A percentile compares a stretch with the other conserved stretches of the same genome.
Evolutionary conservation across 2,113 vertebrate species (phyloP).

Genomic region (Notechis scutatus): DNA sequence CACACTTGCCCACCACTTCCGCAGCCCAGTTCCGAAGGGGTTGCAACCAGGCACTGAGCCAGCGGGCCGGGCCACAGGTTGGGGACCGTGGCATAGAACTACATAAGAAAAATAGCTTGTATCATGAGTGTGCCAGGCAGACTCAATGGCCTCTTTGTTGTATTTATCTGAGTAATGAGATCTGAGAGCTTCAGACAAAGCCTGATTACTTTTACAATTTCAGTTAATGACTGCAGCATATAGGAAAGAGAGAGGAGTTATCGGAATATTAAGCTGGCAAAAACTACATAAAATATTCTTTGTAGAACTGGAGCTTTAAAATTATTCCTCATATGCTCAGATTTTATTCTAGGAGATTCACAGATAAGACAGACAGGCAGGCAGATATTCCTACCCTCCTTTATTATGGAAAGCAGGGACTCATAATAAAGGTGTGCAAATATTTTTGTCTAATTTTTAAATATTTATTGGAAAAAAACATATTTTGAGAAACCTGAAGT

Average conservation of each 20-base stretch:
- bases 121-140: neutral
- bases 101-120: neutral
- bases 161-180: neutral
- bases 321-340: neutral
- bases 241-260: neutral
- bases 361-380: neutral
- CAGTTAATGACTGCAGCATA: neutral
- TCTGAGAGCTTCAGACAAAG: neutral
- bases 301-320: neutral
- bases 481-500: constrained; percentile 13
- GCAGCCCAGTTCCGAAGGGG: neutral
- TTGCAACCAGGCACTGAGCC: neutral
- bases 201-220: neutral
- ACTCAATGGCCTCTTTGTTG: neutral
- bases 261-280: neutral
- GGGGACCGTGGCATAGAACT: neutral
- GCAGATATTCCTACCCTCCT: neutral
- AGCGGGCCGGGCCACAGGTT: neutral
- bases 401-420: neutral
- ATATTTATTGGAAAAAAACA: neutral
- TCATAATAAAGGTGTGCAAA: neutral
- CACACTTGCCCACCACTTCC: neutral
- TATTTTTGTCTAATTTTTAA: constrained; percentile 2
- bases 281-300: neutral
- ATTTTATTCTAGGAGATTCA: neutral